Percentiles rank a stretch among this genome's conserved stretches.
Conservation (phyloP, 2,113 vertebrate genomes). For the Sclerurus mexicanus region DNA sequence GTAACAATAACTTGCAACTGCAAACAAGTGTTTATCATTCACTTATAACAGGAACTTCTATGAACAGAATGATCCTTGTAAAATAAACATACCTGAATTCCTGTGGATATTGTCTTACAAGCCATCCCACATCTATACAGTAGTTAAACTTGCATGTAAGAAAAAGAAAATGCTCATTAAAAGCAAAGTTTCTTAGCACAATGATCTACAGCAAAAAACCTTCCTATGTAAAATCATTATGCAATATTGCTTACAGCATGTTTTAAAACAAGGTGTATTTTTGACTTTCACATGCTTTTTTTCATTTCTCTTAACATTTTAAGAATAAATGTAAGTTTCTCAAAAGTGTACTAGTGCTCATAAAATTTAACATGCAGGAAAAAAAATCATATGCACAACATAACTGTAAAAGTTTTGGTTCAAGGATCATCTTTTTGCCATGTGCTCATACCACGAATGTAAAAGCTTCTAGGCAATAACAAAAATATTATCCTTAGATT, state of each 20-base stretch:
- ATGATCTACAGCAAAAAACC: not conserved
- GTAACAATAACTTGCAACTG: not conserved
- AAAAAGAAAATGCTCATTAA: slow-evolving; percentile 14
- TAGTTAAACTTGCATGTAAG: slow-evolving; percentile 88
- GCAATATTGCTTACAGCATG: not conserved
- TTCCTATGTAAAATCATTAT: not conserved
- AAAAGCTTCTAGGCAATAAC: not conserved
- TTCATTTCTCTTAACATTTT: not conserved
- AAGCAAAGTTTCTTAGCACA: not conserved
- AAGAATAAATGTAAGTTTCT: not conserved
- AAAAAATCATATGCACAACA: not conserved
- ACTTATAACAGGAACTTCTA: not conserved
- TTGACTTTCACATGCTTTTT: not conserved
- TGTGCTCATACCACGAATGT: rapidly evolving
- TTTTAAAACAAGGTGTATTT: not conserved
- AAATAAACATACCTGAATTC: slow-evolving; percentile 86
- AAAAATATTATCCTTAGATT: not conserved
- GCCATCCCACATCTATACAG: slow-evolving; percentile 94
- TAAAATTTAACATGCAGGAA: not conserved
- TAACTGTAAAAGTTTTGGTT: not conserved
- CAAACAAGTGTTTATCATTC: not conserved
- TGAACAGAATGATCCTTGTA: not conserved
- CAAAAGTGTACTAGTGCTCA: not conserved
- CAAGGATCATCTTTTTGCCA: not conserved
- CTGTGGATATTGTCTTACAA: slow-evolving; percentile 87